Conservation (phyloP, 1,140 invertebrate species). For the Calephelis virginiensis region DNA sequence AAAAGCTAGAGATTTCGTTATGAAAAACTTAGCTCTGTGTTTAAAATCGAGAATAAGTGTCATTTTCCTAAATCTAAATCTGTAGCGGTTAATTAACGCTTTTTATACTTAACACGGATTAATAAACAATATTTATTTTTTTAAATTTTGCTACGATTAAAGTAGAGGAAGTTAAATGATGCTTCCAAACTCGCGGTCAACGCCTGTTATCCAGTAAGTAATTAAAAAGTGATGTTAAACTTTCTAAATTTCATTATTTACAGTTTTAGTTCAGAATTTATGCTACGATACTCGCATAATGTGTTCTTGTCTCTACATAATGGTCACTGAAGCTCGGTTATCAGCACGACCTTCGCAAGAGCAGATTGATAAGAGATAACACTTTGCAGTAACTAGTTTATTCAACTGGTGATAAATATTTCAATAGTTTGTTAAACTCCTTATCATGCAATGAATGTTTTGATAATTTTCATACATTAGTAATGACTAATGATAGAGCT, state of each 20-base stretch:
- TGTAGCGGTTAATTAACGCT: no score
- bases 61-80: no score
- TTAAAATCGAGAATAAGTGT: no score
- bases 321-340: constrained; percentile 39
- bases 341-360: constrained; percentile 70
- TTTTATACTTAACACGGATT: no score
- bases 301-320: constrained; percentile 12
- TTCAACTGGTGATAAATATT: constrained; percentile 17
- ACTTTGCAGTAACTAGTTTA: constrained; percentile 27
- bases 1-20: no score
- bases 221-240: not conserved
- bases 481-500: constrained; percentile 3
- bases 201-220: no score
- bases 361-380: constrained; percentile 75
- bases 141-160: no score
- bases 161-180: no score
- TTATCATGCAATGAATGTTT: constrained; percentile 7
- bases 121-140: no score
- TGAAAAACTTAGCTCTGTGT: no score
- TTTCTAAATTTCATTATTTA: not conserved
- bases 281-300: not conserved
- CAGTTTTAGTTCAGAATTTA: not conserved
- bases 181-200: no score
- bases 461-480: constrained; percentile 13
- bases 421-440: constrained; percentile 13